These are phyloP conservation scores for Brienomyrus longianalis DNA, from an alignment of 2,113 vertebrate genomes.

Conservation along the genomic window DNA sequence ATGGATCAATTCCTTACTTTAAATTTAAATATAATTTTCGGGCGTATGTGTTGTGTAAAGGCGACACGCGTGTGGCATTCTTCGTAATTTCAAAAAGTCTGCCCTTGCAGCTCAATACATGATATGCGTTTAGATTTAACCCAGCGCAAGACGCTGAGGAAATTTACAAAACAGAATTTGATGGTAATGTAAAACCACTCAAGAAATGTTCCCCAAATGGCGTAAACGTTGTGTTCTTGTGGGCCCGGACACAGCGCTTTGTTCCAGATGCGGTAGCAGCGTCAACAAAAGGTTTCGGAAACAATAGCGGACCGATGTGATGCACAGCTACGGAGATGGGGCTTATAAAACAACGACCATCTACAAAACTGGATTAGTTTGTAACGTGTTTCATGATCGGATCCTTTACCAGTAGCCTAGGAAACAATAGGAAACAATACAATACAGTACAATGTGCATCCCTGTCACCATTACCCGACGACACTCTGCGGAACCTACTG, in stretches of 20 bases:
- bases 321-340: neutral
- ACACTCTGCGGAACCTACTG: neutral
- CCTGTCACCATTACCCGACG: neutral
- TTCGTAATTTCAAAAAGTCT: neutral
- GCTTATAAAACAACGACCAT: neutral
- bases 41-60: neutral
- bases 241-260: neutral
- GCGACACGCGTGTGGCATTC: neutral
- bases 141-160: neutral
- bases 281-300: neutral
- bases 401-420: neutral
- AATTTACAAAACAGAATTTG: neutral
- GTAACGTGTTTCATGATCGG: neutral
- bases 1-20: neutral
- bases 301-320: neutral
- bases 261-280: neutral
- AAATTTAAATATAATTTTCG: neutral
- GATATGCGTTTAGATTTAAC: neutral
- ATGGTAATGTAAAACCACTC: neutral
- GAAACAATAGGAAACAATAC: constrained; percentile 9
- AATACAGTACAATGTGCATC: neutral
- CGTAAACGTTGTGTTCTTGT: neutral
- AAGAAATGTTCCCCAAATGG: neutral
- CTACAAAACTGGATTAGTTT: neutral
- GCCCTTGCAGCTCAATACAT: neutral